Conservation (phyloP, 2,888 invertebrate species). For the Lasioglossum pauxillum region DNA sequence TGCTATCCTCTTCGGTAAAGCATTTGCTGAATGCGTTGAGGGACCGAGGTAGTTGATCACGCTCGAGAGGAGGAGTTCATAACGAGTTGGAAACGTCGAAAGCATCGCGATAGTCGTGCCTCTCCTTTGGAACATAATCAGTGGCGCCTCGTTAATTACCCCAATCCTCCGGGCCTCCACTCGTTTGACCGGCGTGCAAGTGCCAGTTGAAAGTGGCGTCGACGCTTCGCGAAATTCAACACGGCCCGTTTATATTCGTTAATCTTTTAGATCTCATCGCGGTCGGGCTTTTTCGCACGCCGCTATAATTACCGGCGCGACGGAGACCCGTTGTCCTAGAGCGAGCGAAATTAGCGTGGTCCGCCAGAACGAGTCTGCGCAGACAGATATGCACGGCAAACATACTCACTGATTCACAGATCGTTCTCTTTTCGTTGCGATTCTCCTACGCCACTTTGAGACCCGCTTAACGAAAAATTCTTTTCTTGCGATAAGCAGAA, state of each 20-base stretch:
- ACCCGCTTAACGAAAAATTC: background rate
- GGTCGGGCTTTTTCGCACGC: background rate
- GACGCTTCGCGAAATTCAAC: conserved; percentile 41
- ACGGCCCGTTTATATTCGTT: conserved; percentile 43
- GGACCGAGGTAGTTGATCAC: background rate
- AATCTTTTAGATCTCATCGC: conserved; percentile 40
- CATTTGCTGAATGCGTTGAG: background rate
- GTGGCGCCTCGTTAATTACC: conserved; percentile 35
- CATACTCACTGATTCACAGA: background rate
- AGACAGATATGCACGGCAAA: background rate
- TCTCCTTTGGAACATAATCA: conserved; percentile 32
- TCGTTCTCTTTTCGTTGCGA: background rate
- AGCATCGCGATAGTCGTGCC: background rate
- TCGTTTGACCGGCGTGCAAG: conserved; percentile 28
- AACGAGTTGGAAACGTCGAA: background rate
- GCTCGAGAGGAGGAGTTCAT: background rate
- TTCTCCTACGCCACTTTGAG: background rate
- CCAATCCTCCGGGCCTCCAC: conserved; percentile 30
- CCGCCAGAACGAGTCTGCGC: background rate
- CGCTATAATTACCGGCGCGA: conserved; percentile 19
- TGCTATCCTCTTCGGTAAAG: background rate
- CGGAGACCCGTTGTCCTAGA: background rate
- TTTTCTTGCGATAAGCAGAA: background rate
- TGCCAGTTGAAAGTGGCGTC: background rate
- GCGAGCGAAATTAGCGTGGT: background rate